A percentile compares a stretch with the other conserved stretches of the same genome.
Evolutionary conservation across 1,140 invertebrate genomes (phyloP).

Genomic region (Zophobas morio): DNA sequence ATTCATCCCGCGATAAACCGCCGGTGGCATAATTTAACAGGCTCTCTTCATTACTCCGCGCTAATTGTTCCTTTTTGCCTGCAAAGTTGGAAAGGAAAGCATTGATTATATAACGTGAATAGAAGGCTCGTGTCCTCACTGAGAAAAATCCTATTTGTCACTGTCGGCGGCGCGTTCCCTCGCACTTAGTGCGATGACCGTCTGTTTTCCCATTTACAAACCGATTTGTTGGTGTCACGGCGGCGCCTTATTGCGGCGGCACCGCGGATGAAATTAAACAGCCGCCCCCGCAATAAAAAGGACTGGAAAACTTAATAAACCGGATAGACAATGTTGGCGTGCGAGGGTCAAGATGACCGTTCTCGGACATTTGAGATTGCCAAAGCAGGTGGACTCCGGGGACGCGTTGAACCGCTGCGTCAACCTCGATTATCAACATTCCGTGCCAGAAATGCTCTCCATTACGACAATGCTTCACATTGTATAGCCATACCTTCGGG

Average conservation of each 20-base stretch:
- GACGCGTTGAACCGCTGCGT: slow-evolving; percentile 47
- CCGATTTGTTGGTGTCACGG: slow-evolving; percentile 22
- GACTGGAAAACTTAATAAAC: slow-evolving; percentile 48
- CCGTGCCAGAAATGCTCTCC: slow-evolving; percentile 58
- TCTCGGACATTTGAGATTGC: slow-evolving; percentile 52
- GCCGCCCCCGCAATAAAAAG: slow-evolving; percentile 40
- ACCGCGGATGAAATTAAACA: slow-evolving; percentile 21
- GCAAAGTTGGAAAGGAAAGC: not conserved
- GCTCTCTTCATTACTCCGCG: slow-evolving; percentile 18
- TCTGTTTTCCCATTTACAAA: slow-evolving; percentile 29
- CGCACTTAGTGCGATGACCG: slow-evolving; percentile 10
- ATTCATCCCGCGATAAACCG: slow-evolving; percentile 1
- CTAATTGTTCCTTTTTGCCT: slow-evolving; percentile 12
- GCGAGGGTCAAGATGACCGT: slow-evolving; percentile 55
- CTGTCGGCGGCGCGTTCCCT: slow-evolving; percentile 1
- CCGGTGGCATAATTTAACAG: slow-evolving; percentile 8
- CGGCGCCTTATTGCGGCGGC: slow-evolving; percentile 4
- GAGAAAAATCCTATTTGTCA: slow-evolving; percentile 1
- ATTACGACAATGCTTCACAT: slow-evolving; percentile 54
- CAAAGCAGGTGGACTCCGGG: slow-evolving; percentile 52
- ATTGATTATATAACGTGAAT: not conserved
- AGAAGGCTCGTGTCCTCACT: not conserved
- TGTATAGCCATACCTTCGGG: slow-evolving; percentile 49
- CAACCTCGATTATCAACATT: slow-evolving; percentile 60
- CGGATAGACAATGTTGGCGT: slow-evolving; percentile 40